Base-by-base conservation (phyloP, 2,797 vertebrate species). In the Acomys russatus region DNA sequence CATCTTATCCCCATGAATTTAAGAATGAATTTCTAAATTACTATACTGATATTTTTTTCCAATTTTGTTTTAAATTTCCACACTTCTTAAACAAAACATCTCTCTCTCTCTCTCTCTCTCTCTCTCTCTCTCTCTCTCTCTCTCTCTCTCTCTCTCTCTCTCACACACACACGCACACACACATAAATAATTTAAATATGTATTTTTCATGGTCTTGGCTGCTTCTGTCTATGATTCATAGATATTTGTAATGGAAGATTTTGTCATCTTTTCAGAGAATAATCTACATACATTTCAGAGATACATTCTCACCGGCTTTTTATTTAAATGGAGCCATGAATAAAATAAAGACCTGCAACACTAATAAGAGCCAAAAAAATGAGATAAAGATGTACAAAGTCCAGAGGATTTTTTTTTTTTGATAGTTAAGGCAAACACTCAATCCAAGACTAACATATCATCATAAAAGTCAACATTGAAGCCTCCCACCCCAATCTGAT, bases 331-430 rank as follows among this genome's bases (percentile, higher is more conserved):
- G 30, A 25, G 20, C 25, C 66, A 76, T 35, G 73, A 80, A 95
- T 92, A 83, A 89, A 91, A 84, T 54, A 90, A 91, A 68, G 77
- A 68, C 82, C 14, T 90, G 1, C 44, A 78, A 74, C 74, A 9
- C 8, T 85, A 51, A 3, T 22, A 80, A 3, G 12, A 92, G 23
- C n/a, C 88, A 44, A 44, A 92, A 85, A 56, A 79, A n/a, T 61
- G 59, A 51, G 59, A 94, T 22, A 74, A 92, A 73, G 59, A 70
- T 78, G 4, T 71, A n/a, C 1, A 56, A 38, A 35, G 66, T 88
- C 90, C 33, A 23, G 84, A 94, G 70, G 33, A 68, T 12, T 84
- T 18, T 38, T 49, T 18, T 38, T 49, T 44, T 70, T 86, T 51
- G 38, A 11, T 49, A 68, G 20, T 33, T 78, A 14, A 51, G 4